Evolutionary conservation across 2,888 invertebrate species (phyloP), one percentile per base, ranked within the genome.

Genomic region (Ischnura elegans): DNA sequence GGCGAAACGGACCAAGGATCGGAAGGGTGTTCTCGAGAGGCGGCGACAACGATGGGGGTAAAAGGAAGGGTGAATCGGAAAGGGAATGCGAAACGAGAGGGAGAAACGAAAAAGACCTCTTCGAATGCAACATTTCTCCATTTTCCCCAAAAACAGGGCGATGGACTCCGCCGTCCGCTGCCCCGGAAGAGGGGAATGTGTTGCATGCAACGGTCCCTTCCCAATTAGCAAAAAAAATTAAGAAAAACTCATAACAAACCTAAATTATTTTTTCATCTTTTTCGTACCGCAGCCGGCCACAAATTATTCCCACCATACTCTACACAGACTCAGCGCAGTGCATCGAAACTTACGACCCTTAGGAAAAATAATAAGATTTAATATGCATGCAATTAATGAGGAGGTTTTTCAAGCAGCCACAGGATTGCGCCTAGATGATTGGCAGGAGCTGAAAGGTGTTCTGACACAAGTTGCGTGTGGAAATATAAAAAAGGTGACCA

Each of bases 181-280:
- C 29, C 36, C 76, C 5, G 76, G 36, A 76, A 29, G 76, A 76
- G 36, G 76, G 29, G 76, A 29, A 13, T 47, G 47, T 51, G 51
- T 51, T 51, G 13, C 76, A 29, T 76, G 13, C 76, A 25, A 29
- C 29, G 16, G 10, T 2, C 36, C 5, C 36, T n/a, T 76, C 76
- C 76, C 76, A 76, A 76, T 76, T 76, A 76, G 36, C 36, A 36
- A 76, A 76, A 76, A 76, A 76, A 61, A 19, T 47, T 47, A 47
- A 47, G 47, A 19, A 55, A 55, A 3, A 19, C 13, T 51, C 2
- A 51, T 51, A 19, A 51, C 51, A 10, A 5, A 1, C 2, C 61
- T 4, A 5, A 61, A 61, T 25, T 61, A n/a, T 61, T 61, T 25
- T 25, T 21, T 25, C 55, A 4, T 21, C 61, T n/a, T n/a, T n/a